phyloP scores from a whole-genome alignment of 2,113 vertebrate species.

The Sus scrofa region T2T-Sscrofa CM000827.6:65670001-65670500 shows the following conservation, averaged over 20 bases:
- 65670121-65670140: not conserved
- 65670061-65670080: not conserved
- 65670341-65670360: not conserved
- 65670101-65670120: conserved; percentile 5
- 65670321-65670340: not conserved
- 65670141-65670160: not conserved
- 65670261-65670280: not conserved
- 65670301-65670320: not conserved
- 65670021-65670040: not conserved
- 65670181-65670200: not conserved
- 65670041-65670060: not conserved
- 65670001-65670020: not conserved
- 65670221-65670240: not conserved
- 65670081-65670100: not conserved
- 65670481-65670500: conserved; percentile 86
- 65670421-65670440: conserved; percentile 89
- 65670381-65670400: conserved; percentile 93
- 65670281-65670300: not conserved
- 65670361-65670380: conserved; percentile 91
- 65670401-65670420: conserved; percentile 88
- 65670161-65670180: conserved; percentile 10
- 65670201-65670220: not conserved
- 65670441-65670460: conserved; percentile 93
- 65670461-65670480: conserved; percentile 96
- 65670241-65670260: not conserved